Base-by-base conservation (phyloP, 2,113 vertebrate genomes). In the Ammodytes marinus region DNA sequence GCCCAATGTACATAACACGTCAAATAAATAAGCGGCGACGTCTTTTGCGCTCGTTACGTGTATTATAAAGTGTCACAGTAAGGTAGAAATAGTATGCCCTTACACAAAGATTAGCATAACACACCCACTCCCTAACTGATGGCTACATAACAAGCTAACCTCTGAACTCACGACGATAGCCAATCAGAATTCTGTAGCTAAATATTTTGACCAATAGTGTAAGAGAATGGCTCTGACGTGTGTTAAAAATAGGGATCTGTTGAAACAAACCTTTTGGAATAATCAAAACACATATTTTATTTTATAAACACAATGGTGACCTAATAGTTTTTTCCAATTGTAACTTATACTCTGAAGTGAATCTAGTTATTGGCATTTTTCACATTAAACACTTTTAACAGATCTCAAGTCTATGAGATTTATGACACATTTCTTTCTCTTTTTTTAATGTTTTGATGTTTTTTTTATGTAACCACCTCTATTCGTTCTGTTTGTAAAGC, bases 91-190 rank as follows among this genome's bases (percentile, higher is more conserved):
- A 12, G 11, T 0, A 79, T 53, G 0, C 3, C 46, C 8, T 69
- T 12, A 40, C 15, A 3, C 3, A 35, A 72, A 70, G 79, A 40
- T 5, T 2, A 59, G 27, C 39, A 59, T 8, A 74, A 60, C 52
- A 84, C 40, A 42, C 7, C 3, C 3, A 27, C 5, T 55, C 6
- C 14, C 3, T 9, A 10, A 65, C 45, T 45, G 2, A 8, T 12
- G 42, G 75, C 77, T 84, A 86, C 78, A 82, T 40, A 73, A 85
- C 86, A 83, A 52, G 69, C 37, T 88, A 64, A 87, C 67, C 77
- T 74, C 6, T 83, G 57, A 87, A 73, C 77, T 66, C 35, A 49
- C 15, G 4, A 2, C 50, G 11, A 4, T 0, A 84, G 74, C 91
- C 84, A 94, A 93, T 91, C 63, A 83, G 35, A 55, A 35, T 50